phyloP scores from a whole-genome alignment of 1,140 invertebrate genomes.

The Aphelinus atriplicis region DNA sequence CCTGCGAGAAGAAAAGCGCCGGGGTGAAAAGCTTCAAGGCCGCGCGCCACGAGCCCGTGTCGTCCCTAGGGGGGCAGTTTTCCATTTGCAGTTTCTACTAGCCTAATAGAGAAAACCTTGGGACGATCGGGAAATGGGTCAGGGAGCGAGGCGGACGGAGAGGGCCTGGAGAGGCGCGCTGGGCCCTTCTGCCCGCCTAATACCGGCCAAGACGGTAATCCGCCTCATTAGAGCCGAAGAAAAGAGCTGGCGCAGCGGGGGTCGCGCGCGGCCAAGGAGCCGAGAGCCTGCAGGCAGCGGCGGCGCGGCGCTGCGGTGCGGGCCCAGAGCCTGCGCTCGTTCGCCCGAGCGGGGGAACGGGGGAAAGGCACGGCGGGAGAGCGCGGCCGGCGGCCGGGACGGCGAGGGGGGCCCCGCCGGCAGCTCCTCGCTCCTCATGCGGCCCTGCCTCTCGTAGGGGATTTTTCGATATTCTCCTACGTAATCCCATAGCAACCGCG shows the following conservation, averaged over 20 bases:
- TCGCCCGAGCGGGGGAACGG: no score
- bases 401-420: not conserved
- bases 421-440: constrained; percentile 14
- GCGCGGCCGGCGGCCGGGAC: no score
- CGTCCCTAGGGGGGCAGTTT: not conserved
- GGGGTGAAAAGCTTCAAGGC: not conserved
- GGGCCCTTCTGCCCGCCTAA: constrained; percentile 35
- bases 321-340: not conserved
- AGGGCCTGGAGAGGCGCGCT: not conserved
- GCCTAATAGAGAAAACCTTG: constrained; percentile 35
- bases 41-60: not conserved
- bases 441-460: constrained; percentile 39
- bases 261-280: not conserved
- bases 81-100: constrained; percentile 1
- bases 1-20: constrained; percentile 8
- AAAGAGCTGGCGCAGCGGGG: not conserved
- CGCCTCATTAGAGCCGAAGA: constrained; percentile 36
- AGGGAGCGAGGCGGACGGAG: no score
- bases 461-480: constrained; percentile 40
- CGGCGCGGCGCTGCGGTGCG: not conserved
- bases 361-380: no score
- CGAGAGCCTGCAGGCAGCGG: no score
- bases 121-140: constrained; percentile 10
- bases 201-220: constrained; percentile 44
- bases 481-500: constrained; percentile 40